Evolutionary conservation across 2,113 vertebrate genomes (phyloP).

Genomic region (Ceyx melanurus): DNA sequence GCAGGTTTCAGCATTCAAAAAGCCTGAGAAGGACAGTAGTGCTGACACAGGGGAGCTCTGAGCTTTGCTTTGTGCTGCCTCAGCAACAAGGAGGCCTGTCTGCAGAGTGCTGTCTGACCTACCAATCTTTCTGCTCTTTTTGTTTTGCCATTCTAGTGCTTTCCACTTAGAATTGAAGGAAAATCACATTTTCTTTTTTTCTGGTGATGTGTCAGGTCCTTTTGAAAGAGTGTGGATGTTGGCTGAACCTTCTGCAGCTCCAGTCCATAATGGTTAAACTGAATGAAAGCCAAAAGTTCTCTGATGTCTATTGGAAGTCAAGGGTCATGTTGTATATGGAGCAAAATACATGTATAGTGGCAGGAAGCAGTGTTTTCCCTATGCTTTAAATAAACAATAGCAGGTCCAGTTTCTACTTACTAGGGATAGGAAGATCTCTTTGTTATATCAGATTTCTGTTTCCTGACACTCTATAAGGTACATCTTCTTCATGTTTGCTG

Average conservation of each 20-base stretch:
- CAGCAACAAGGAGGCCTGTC: background rate
- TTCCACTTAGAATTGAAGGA: slow-evolving; percentile 33
- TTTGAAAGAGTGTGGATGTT: background rate
- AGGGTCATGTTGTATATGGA: slow-evolving; percentile 47
- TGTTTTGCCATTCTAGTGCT: slow-evolving; percentile 6
- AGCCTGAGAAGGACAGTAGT: background rate
- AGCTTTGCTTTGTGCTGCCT: background rate
- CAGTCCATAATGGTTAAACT: background rate
- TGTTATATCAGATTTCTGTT: slow-evolving; percentile 46
- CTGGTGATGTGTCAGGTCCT: slow-evolving; percentile 27
- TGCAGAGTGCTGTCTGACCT: background rate
- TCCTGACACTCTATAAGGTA: slow-evolving; percentile 44
- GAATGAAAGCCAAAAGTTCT: slow-evolving; percentile 18
- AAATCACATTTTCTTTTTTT: slow-evolving; percentile 20
- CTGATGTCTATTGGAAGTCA: background rate
- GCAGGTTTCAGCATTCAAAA: background rate
- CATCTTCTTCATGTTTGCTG: slow-evolving; percentile 17
- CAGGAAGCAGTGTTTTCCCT: slow-evolving; percentile 39
- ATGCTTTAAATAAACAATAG: slow-evolving; percentile 22
- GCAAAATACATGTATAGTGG: slow-evolving; percentile 2
- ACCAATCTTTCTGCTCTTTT: background rate
- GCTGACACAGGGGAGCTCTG: background rate
- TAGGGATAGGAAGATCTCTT: slow-evolving; percentile 37
- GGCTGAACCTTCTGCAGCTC: slow-evolving; percentile 41
- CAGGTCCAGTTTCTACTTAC: background rate